phyloP scores from a whole-genome alignment of 2,797 vertebrate species.

The Varecia variegata region DNA sequence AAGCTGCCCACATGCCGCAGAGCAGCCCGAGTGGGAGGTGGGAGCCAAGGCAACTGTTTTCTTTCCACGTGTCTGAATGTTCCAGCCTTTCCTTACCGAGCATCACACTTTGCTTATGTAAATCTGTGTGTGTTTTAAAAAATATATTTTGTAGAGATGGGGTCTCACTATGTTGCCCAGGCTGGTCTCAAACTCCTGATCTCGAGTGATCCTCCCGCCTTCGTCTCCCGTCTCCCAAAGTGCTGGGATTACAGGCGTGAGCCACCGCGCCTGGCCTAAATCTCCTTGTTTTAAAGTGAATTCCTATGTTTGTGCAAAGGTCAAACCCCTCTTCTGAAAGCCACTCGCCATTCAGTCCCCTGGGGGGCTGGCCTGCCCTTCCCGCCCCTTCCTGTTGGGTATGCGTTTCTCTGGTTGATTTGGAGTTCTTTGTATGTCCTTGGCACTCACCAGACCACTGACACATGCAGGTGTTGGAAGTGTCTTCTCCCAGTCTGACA shows the following conservation, averaged over 20 bases:
- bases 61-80: background rate
- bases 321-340: background rate
- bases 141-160: too few relatives aligned
- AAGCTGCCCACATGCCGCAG: background rate
- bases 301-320: background rate
- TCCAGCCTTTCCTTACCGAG: background rate
- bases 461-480: background rate
- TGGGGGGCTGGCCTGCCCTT: background rate
- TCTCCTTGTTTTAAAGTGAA: background rate
- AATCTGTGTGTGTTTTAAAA: background rate
- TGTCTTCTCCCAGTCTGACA: background rate
- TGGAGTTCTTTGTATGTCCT: background rate
- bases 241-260: too few relatives aligned
- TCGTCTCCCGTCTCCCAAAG: too few relatives aligned
- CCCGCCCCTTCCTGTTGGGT: fast-evolving
- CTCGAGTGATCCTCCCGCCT: too few relatives aligned
- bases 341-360: background rate
- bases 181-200: too few relatives aligned
- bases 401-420: background rate
- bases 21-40: background rate
- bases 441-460: background rate
- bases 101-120: background rate
- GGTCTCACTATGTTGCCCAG: too few relatives aligned
- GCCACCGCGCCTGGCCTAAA: too few relatives aligned
- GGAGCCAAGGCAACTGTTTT: background rate